A percentile compares a stretch with the other conserved stretches of the same genome.
Conservation (phyloP, 2,113 vertebrate species). For the Festucalex cinctus region DNA sequence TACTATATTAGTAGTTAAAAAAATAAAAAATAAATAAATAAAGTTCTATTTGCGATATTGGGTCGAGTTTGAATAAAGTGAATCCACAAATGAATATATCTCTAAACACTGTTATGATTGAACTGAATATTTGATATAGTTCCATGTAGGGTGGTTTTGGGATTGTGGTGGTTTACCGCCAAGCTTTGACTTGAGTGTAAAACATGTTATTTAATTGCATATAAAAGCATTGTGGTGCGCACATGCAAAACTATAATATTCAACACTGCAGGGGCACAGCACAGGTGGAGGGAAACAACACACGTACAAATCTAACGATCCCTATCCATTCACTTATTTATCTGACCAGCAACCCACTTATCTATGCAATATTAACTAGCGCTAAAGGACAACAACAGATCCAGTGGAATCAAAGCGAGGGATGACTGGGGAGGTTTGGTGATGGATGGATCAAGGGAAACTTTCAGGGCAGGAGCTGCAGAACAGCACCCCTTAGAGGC, state of each 20-base stretch:
- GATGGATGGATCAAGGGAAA: constrained; percentile 25
- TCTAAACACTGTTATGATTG: not conserved
- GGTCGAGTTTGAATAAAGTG: too few species aligned
- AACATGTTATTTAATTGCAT: constrained; percentile 24
- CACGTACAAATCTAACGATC: constrained; percentile 32
- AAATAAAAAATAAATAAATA: too few species aligned
- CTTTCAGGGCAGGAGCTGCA: constrained; percentile 26
- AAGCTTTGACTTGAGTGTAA: not conserved
- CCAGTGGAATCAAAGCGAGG: constrained; percentile 15
- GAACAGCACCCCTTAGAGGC: constrained; percentile 57
- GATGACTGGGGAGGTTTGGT: constrained; percentile 20
- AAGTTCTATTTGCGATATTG: too few species aligned
- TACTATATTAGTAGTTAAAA: too few species aligned
- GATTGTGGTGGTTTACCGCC: not conserved
- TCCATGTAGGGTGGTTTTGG: not conserved
- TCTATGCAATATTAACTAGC: constrained; percentile 57
- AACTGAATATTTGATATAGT: not conserved
- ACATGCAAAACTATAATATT: constrained; percentile 40
- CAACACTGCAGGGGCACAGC: constrained; percentile 36
- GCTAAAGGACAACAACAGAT: constrained; percentile 47
- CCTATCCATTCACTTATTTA: constrained; percentile 32
- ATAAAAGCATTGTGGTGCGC: not conserved
- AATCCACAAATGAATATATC: not conserved
- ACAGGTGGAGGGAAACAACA: constrained; percentile 33
- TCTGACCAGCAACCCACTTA: constrained; percentile 40